Base-by-base conservation (phyloP, 2,797 vertebrate genomes). In the Chanos chanos region DNA sequence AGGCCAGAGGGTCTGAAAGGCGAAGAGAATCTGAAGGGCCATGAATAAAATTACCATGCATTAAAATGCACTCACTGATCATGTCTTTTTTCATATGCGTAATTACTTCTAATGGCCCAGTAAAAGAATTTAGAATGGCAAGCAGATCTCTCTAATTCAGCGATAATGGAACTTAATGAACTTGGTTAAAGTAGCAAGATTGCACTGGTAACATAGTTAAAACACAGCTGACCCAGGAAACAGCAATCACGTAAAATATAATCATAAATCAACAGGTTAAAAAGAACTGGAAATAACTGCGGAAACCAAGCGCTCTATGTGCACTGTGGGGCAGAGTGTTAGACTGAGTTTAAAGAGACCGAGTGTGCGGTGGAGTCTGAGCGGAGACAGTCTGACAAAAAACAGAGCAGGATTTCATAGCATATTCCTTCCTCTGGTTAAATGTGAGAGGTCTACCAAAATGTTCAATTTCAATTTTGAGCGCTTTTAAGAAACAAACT, bases 151-250 rank as follows among this genome's bases (percentile, higher is more conserved):
- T 77, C 61, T 77, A 63, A 84, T 80, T 77, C 49, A 71, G 77
- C 64, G 66, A 81, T 82, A 80, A 85, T 84, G 70, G 74, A 61
- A 66, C 75, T 68, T 72, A 71, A 83, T 80, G 61, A 67, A 61
- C 61, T 70, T 16, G 0, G 52, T 69, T 68, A 50, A 57, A 62
- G 66, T 44, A 37, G 64, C 55, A 48, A 61, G 48, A 43, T 44
- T 22, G 7, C 27, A 5, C 41, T 19, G 10, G 44, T 27, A 52
- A 22, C 36, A 31, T 8, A 18, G 15, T 53, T 33, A 19, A 49
- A 50, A 15, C 36, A n/a, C 12, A 49, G 44, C 54, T 28, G 7
- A 39, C 4, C 10, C 45, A 31, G 39, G 22, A 28, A 52, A 61
- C 28, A 45, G 18, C 24, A 7, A 30, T 52, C 52, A 31, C 4